Conservation (phyloP, 2,113 vertebrate species). For the Desmodus rotundus region DNA sequence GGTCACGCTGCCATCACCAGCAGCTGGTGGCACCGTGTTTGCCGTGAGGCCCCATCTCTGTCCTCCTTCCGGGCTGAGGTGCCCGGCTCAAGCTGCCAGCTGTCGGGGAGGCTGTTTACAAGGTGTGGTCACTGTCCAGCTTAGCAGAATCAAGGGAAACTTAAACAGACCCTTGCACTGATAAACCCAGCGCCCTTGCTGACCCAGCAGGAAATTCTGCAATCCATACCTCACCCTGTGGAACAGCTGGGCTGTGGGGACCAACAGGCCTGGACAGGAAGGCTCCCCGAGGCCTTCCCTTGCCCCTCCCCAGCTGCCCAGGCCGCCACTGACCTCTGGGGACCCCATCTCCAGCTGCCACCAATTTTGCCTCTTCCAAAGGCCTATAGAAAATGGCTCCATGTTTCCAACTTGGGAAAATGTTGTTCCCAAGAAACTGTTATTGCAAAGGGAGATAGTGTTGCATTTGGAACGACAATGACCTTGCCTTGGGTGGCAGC, state of each 20-base stretch:
- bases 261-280: not conserved
- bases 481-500: not conserved
- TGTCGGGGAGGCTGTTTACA: not conserved
- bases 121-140: not conserved
- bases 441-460: not conserved
- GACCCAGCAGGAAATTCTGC: not conserved
- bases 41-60: rapidly evolving
- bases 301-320: not conserved
- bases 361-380: not conserved
- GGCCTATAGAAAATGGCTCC: not conserved
- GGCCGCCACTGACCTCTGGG: not conserved
- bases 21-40: not conserved
- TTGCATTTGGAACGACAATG: not conserved
- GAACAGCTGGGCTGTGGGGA: not conserved
- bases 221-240: rapidly evolving
- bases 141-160: not conserved
- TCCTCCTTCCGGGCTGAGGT: not conserved
- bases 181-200: not conserved
- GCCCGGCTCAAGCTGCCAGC: not conserved
- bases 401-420: not conserved
- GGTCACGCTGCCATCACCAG: rapidly evolving
- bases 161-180: not conserved
- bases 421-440: not conserved
- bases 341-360: not conserved
- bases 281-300: not conserved